A percentile compares a stretch with the other conserved stretches of the same genome.
Conservation (phyloP, 2,797 vertebrate species). For the Centroberyx gerrardi region DNA sequence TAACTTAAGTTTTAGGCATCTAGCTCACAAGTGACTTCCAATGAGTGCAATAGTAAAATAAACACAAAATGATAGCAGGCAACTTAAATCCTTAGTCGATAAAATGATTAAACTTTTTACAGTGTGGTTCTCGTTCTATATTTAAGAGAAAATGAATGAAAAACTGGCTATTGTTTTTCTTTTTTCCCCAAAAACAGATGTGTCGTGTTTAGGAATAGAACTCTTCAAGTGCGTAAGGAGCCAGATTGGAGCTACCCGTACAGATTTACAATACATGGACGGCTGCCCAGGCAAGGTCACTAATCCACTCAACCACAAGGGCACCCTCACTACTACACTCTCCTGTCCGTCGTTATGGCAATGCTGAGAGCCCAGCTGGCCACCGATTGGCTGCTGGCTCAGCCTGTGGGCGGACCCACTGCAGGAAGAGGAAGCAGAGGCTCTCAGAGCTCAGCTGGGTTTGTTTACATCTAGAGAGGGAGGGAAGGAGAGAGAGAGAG, state of each 20-base stretch:
- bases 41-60: too few relatives aligned
- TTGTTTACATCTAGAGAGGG: slow-evolving; percentile 74
- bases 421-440: slow-evolving; percentile 57
- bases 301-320: slow-evolving; percentile 72
- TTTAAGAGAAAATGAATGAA: not conserved
- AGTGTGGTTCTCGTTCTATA: too few relatives aligned
- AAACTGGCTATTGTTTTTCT: not conserved
- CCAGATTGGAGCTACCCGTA: slow-evolving; percentile 25
- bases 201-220: slow-evolving; percentile 9
- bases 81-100: too few relatives aligned
- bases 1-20: too few relatives aligned
- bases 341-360: slow-evolving; percentile 68
- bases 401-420: slow-evolving; percentile 57
- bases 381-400: slow-evolving; percentile 65
- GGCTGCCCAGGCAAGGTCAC: slow-evolving; percentile 71
- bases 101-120: too few relatives aligned
- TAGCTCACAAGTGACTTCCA: too few relatives aligned
- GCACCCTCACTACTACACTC: slow-evolving; percentile 57
- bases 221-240: slow-evolving; percentile 27
- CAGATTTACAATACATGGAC: slow-evolving; percentile 67
- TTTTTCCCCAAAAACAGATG: not conserved
- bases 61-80: too few relatives aligned
- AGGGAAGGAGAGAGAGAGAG: slow-evolving; percentile 11
- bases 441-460: slow-evolving; percentile 69
- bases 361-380: slow-evolving; percentile 49